A percentile compares a stretch with the other conserved stretches of the same genome.
These are phyloP conservation scores for Monochamus saltuarius DNA, from an alignment of 1,140 invertebrate species.

Conservation along the genomic window DNA sequence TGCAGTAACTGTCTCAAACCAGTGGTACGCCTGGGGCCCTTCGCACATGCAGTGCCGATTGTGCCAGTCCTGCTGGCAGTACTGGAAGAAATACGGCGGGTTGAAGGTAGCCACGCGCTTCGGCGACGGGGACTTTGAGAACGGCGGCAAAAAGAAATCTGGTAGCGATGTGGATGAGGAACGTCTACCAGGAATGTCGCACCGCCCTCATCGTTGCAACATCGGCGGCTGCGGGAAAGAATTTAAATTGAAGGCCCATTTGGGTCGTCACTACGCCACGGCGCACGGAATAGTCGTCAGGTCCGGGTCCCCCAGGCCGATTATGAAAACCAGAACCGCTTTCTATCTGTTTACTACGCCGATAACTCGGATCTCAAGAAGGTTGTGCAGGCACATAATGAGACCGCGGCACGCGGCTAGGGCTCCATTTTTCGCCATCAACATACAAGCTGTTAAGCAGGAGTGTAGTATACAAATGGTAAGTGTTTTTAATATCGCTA, in stretches of 20 bases:
- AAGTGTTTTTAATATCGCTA: slow-evolving; percentile 2
- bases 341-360: slow-evolving; percentile 91
- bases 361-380: slow-evolving; percentile 81
- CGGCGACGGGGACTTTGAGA: slow-evolving; percentile 60
- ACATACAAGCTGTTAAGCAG: slow-evolving; percentile 80
- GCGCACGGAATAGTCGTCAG: slow-evolving; percentile 76
- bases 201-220: slow-evolving; percentile 84
- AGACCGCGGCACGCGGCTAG: slow-evolving; percentile 82
- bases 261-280: slow-evolving; percentile 87
- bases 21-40: slow-evolving; percentile 97
- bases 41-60: slow-evolving; percentile 86
- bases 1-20: slow-evolving; percentile 70
- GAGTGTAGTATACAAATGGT: slow-evolving; percentile 63
- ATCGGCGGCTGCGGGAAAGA: slow-evolving; percentile 84
- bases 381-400: slow-evolving; percentile 80
- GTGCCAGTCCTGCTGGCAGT: slow-evolving; percentile 92
- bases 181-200: slow-evolving; percentile 57
- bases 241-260: slow-evolving; percentile 35
- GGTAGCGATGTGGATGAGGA: slow-evolving; percentile 57
- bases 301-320: slow-evolving; percentile 79
- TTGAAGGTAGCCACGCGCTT: slow-evolving; percentile 72
- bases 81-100: slow-evolving; percentile 99
- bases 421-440: slow-evolving; percentile 83
- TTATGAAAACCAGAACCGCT: slow-evolving; percentile 95
- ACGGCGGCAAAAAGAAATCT: slow-evolving; percentile 58